Evolutionary conservation across 2,797 vertebrate species (phyloP).

Genomic region (Tragopan temminckii): DNA sequence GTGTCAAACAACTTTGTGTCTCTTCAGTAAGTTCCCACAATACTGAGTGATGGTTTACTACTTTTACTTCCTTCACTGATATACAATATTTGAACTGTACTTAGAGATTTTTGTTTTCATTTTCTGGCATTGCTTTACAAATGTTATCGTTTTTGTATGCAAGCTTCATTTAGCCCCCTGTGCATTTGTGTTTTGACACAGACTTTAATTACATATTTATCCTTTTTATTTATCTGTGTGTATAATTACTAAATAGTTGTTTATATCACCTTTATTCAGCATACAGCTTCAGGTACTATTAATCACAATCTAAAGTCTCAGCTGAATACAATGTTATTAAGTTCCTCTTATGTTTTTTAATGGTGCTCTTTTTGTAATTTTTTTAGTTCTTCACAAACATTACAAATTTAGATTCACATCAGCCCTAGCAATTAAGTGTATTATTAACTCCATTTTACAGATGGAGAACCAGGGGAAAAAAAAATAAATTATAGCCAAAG

Average conservation of each 20-base stretch:
- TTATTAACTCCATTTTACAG: constrained; percentile 65
- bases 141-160: not conserved
- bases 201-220: constrained; percentile 12
- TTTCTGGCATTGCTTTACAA: not conserved
- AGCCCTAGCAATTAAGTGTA: constrained; percentile 50
- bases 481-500: constrained; percentile 57
- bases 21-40: not conserved
- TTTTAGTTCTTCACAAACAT: constrained; percentile 63
- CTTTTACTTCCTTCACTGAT: not conserved
- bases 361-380: constrained; percentile 46
- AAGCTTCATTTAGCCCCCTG: not conserved
- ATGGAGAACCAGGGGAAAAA: constrained; percentile 7
- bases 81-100: not conserved
- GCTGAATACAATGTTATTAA: constrained; percentile 49
- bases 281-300: not conserved
- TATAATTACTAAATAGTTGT: constrained; percentile 54
- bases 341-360: constrained; percentile 46
- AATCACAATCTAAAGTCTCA: constrained; percentile 50
- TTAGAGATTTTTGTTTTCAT: not conserved
- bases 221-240: constrained; percentile 50
- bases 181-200: not conserved
- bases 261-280: constrained; percentile 43
- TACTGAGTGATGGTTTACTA: not conserved
- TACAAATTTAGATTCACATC: constrained; percentile 56
- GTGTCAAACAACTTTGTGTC: not conserved